Base-by-base conservation (phyloP, 2,113 vertebrate genomes). In the Heptranchias perlo region DNA sequence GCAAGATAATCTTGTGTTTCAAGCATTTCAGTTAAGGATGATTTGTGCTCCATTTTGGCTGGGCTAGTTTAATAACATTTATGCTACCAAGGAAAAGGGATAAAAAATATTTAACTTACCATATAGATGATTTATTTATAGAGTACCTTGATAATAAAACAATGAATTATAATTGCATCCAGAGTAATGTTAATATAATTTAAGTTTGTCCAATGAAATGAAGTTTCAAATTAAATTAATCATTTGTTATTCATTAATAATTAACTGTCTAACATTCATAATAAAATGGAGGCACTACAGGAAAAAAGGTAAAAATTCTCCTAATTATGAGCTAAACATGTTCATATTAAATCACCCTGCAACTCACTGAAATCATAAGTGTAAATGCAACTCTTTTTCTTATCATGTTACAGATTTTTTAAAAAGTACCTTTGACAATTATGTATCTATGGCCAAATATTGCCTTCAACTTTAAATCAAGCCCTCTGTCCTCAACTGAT, bases 391-490 rank as follows among this genome's bases (percentile, higher is more conserved):
- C 58, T 64, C 49, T 69, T 67, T 69, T 52, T 89, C n/a, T 31
- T 35, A 89, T 31, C 47, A 49, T 73, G 47, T 69, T 47, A 49
- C 18, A 93, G 39, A 94, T n/a, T n/a, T n/a, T n/a, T n/a, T n/a
- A 69, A 47, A 65, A 69, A 10, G 62, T 6, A 52, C 64, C 28
- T 49, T 52, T 73, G 64, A 69, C 21, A 95, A 95, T 95, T 69
- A 95, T 69, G 47, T 49, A 67, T 69, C 64, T 52, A 31, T 8
- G 94, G 52, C 94, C 47, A 69, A 95, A 95, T 73, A 69, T 69
- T 67, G 65, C 23, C 94, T 95, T 69, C 65, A 69, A 67, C 94
- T 95, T 95, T 95, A 95, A 95, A 95, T 95, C 94, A 95, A 73
- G 44, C 62, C 44, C 94, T 69, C 94, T 95, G 94, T 95, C 94